Conservation (phyloP, 2,888 invertebrate genomes). For the Neoascia interrupta region DNA sequence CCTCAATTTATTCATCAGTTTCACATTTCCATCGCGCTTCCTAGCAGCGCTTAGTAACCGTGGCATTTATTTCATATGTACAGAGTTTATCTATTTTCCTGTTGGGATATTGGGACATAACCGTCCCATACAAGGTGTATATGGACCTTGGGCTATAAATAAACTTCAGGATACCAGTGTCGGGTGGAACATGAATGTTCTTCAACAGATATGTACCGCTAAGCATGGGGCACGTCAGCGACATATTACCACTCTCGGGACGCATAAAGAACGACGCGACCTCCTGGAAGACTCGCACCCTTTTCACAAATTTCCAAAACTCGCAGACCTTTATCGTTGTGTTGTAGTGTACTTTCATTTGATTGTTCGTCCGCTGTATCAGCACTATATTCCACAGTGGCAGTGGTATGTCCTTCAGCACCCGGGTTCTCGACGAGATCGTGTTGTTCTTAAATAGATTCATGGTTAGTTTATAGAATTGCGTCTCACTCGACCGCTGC, state of each 20-base stretch:
- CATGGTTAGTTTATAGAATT: slow-evolving; percentile 71
- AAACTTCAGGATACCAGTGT: slow-evolving; percentile 73
- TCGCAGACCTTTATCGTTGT: slow-evolving; percentile 74
- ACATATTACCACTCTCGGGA: slow-evolving; percentile 73
- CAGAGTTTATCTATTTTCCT: slow-evolving; percentile 69
- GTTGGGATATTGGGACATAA: slow-evolving; percentile 70
- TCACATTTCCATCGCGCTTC: neutral
- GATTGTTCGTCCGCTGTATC: slow-evolving; percentile 66
- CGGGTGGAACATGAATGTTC: slow-evolving; percentile 73
- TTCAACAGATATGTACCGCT: slow-evolving; percentile 72
- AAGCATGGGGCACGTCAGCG: slow-evolving; percentile 74
- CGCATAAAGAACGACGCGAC: slow-evolving; percentile 71
- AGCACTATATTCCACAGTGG: slow-evolving; percentile 74
- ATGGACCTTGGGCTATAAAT: slow-evolving; percentile 74
- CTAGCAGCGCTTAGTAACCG: slow-evolving; percentile 74
- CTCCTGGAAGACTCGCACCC: slow-evolving; percentile 73
- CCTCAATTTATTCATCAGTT: slow-evolving; percentile 36
- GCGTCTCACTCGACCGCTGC: slow-evolving; percentile 70
- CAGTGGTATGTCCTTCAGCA: slow-evolving; percentile 71
- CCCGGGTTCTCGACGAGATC: slow-evolving; percentile 72
- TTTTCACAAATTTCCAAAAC: slow-evolving; percentile 73
- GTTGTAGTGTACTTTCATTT: slow-evolving; percentile 73
- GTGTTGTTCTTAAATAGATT: slow-evolving; percentile 72
- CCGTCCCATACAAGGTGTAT: slow-evolving; percentile 72
- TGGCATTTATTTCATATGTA: slow-evolving; percentile 74